These are phyloP conservation scores for Megaceryle alcyon DNA, from an alignment of 2,797 vertebrate species.

Conservation along the genomic window DNA sequence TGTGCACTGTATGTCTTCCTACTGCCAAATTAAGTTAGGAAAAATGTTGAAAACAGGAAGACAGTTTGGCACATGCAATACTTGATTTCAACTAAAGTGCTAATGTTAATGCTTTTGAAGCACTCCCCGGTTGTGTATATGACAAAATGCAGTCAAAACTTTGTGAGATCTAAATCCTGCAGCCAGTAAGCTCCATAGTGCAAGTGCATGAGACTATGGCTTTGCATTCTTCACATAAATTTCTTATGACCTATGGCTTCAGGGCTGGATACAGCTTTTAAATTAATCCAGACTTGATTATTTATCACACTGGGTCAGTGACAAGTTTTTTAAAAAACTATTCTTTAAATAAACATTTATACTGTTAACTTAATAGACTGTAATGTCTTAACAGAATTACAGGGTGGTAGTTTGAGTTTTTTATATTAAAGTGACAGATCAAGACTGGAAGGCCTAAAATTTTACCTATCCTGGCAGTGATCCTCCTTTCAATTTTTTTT, in stretches of 20 bases:
- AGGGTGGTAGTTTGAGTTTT: background rate
- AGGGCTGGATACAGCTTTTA: conserved; percentile 13
- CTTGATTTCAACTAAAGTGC: conserved; percentile 2
- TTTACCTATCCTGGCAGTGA: background rate
- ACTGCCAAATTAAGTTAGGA: background rate
- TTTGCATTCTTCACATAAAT: conserved; percentile 50
- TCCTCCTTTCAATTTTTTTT: background rate
- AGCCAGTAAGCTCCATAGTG: background rate
- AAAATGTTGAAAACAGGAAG: conserved; percentile 33
- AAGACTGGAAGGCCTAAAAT: background rate
- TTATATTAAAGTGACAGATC: background rate
- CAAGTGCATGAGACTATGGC: background rate
- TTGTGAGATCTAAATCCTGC: background rate
- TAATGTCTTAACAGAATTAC: background rate
- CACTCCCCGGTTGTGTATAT: background rate
- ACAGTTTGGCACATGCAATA: conserved; percentile 15
- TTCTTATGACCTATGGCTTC: conserved; percentile 18
- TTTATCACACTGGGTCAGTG: conserved; percentile 23
- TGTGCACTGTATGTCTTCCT: background rate
- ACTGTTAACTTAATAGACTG: background rate
- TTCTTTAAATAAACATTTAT: conserved; percentile 47
- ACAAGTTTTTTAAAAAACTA: background rate
- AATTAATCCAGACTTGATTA: conserved; percentile 38
- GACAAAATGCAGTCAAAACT: conserved; percentile 29
- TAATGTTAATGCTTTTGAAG: conserved; percentile 7